phyloP scores from a whole-genome alignment of 2,888 invertebrate genomes.

The Xanthostigma xanthostigma region DNA sequence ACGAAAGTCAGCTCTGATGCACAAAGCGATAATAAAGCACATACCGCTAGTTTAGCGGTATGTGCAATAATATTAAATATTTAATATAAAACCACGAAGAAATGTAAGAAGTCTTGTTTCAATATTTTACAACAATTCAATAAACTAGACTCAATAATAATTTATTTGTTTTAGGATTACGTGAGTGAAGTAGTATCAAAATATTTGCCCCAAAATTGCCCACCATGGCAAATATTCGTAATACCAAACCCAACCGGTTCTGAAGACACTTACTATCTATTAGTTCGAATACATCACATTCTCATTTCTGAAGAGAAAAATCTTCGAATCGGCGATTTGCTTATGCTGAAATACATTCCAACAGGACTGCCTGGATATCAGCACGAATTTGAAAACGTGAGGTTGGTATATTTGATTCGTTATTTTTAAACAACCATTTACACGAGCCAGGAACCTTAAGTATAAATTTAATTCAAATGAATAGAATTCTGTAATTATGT shows the following conservation, averaged over 20 bases:
- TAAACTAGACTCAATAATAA: neutral
- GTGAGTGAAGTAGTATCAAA: constrained; percentile 65
- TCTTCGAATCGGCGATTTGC: constrained; percentile 57
- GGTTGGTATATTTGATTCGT: neutral
- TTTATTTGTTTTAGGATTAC: constrained; percentile 43
- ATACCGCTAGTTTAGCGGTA: too few species aligned
- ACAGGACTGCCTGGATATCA: neutral
- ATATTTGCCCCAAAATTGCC: constrained; percentile 52
- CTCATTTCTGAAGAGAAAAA: constrained; percentile 53
- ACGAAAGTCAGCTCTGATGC: too few species aligned
- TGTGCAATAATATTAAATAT: neutral
- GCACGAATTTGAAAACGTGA: neutral
- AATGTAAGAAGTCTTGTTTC: neutral
- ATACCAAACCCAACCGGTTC: constrained; percentile 39
- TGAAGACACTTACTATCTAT: constrained; percentile 46
- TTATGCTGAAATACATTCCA: constrained; percentile 40
- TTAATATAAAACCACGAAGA: neutral
- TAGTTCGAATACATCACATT: constrained; percentile 62
- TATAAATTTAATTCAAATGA: constrained; percentile 6
- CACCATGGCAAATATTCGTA: constrained; percentile 70
- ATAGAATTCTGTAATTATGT: neutral
- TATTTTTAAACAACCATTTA: neutral
- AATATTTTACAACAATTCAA: neutral
- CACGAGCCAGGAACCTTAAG: neutral
- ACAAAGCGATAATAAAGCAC: too few species aligned